Evolutionary conservation across 2,113 vertebrate species (phyloP).

Genomic region (Brachyhypopomus occidentalis): DNA sequence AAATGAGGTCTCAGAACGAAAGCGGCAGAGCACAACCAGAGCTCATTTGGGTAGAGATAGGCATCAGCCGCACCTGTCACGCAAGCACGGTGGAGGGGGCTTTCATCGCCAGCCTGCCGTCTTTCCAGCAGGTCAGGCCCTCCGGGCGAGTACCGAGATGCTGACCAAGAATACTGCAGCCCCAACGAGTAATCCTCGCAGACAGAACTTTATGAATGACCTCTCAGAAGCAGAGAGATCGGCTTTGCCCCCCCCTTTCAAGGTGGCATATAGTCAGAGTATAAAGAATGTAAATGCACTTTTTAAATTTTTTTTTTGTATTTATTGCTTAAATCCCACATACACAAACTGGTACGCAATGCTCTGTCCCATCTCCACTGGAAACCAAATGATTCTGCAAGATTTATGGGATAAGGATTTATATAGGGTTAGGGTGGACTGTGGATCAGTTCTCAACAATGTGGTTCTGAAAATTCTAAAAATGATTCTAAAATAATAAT

Average conservation of each 20-base stretch:
- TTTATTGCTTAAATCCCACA: not conserved
- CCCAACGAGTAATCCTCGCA: not conserved
- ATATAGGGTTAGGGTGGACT: too few relatives aligned
- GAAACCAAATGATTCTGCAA: slow-evolving; percentile 22
- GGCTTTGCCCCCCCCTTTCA: not conserved
- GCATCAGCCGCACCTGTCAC: slow-evolving; percentile 73
- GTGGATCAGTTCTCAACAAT: not conserved
- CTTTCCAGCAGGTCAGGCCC: slow-evolving; percentile 30
- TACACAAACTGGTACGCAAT: not conserved
- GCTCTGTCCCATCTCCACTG: not conserved
- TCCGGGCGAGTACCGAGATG: not conserved
- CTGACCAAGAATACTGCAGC: slow-evolving; percentile 30
- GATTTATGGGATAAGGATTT: not conserved
- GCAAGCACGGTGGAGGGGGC: slow-evolving; percentile 65
- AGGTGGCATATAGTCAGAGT: slow-evolving; percentile 33
- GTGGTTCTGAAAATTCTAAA: not conserved
- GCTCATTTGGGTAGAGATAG: slow-evolving; percentile 80
- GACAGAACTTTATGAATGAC: not conserved
- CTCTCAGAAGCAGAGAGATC: not conserved
- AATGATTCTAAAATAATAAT: too few relatives aligned
- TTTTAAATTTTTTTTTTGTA: slow-evolving; percentile 42
- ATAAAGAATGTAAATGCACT: slow-evolving; percentile 39
- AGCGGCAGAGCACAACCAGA: slow-evolving; percentile 65
- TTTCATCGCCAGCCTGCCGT: slow-evolving; percentile 57
- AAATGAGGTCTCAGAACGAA: slow-evolving; percentile 72